Evolutionary conservation across 2,113 vertebrate species (phyloP), one percentile per base, ranked within the genome.

Genomic region (Harpagus bidentatus): DNA sequence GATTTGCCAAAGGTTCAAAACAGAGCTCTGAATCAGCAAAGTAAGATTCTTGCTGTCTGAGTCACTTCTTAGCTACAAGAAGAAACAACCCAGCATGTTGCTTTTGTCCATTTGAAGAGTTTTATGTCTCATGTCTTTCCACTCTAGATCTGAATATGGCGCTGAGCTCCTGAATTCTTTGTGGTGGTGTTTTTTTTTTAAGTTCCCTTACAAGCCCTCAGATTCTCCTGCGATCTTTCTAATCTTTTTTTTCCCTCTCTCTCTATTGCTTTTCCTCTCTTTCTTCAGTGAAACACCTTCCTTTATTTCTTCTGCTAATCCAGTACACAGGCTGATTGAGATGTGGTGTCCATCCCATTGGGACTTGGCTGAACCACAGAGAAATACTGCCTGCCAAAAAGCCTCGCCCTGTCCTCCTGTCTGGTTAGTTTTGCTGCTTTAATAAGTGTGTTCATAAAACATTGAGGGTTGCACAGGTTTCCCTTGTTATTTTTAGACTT

Each of bases 401-500:
- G 6, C n/a, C 38, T 86, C 62, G 66, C 43, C 22, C 26, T 69
- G 29, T 90, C 65, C 86, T 82, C 69, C 45, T 6, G 1, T 86
- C 66, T 86, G 56, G 58, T 84, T 91, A 43, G 15, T 65, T 94
- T 40, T 94, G 38, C 52, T 85, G 53, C 50, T 94, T 91, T 95
- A 94, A 82, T 86, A 82, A 88, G 22, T 0, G 3, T 43, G 48
- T 90, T 86, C 82, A 84, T 93, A 84, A 92, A 85, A 84, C 73
- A 59, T 4, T 36, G n/a, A 80, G 36, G 36, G 34, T 38, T 94
- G 63, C 28, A 76, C 84, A 90, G 86, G 78, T 95, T 96, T 95
- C 29, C 59, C 31, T 88, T 92, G 73, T 93, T 92, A 89, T 95
- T 95, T 85, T 94, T 85, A 93, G 66, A 73, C 50, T 90, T 95